A percentile compares a stretch with the other conserved stretches of the same genome.
Evolutionary conservation across 2,113 vertebrate species (phyloP).

Genomic region (Labrus mixtus): DNA sequence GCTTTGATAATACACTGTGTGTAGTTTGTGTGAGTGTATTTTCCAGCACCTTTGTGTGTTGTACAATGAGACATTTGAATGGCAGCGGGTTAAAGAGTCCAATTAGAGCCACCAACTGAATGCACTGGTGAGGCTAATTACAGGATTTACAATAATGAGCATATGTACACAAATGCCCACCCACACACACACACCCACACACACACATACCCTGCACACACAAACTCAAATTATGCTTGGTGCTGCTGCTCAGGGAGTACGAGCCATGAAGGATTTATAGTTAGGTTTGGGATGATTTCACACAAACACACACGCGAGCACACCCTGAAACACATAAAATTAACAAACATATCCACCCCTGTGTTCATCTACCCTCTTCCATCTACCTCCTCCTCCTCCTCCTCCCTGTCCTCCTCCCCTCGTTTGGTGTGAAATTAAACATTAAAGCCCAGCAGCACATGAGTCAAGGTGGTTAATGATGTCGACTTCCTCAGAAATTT

Average conservation of each 20-base stretch:
- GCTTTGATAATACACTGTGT: not conserved
- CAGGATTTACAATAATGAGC: constrained; percentile 69
- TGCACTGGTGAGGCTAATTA: constrained; percentile 67
- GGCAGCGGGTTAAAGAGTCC: constrained; percentile 56
- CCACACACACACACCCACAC: not conserved
- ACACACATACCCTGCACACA: not conserved
- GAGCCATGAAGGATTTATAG: constrained; percentile 18
- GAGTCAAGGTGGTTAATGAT: constrained; percentile 64
- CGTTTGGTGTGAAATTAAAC: constrained; percentile 69
- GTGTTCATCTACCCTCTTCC: constrained; percentile 20
- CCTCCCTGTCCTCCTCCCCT: constrained; percentile 31
- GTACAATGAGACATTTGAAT: constrained; percentile 57
- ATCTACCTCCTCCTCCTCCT: constrained; percentile 8
- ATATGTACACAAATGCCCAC: constrained; percentile 26
- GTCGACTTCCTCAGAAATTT: constrained; percentile 54
- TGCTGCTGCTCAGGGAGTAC: not conserved
- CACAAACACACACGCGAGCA: not conserved
- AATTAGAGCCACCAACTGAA: constrained; percentile 62
- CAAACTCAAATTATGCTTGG: not conserved
- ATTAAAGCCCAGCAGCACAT: constrained; percentile 54
- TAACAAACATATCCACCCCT: constrained; percentile 49
- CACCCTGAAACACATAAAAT: constrained; percentile 29
- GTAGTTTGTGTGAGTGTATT: not conserved
- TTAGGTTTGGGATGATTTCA: constrained; percentile 12
- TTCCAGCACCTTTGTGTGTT: constrained; percentile 3